Evolutionary conservation across 1,140 invertebrate species (phyloP), one percentile per base, ranked within the genome.

Genomic region (Dryas iulia): DNA sequence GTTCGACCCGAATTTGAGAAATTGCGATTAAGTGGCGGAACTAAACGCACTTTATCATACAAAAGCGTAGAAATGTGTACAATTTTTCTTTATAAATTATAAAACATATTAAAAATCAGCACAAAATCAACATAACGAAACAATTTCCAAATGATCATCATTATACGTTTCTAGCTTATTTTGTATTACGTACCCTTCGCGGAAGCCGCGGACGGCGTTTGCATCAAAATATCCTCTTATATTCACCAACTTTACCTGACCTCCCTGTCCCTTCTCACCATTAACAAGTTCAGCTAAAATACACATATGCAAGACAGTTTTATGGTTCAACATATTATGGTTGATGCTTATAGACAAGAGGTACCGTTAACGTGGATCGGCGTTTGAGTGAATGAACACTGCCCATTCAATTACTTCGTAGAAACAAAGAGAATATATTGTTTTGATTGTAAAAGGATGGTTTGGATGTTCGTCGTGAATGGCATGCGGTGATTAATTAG

Each of bases 161-260:
- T 71, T 65, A 71, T 65, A 72, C 73, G 58, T 61, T 47, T 69
- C 71, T 35, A 61, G 60, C 73, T 78, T 76, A 80, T 73, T 76
- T 70, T 62, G 70, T 78, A 80, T 78, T 73, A 75, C 73, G 69
- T 72, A 61, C 69, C 68, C 76, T 80, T 80, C 78, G 74, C 76
- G 78, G 78, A 80, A 80, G 78, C 76, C 69, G 59, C 35, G 21
- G 54, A 80, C 78, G 76, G 72, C 59, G 56, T 66, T 59, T 71
- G 78, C 78, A 80, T 80, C 77, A 78, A 80, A 80, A 80, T 77
- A 80, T 80, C 78, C 78, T 80, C 76, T 76, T 76, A 73, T 59
- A 63, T 58, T 28, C 14, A 67, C 73, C 78, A 76, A 18, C 10
- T 11, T 14, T 8, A 25, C 52, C 21, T 62, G 73, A 76, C 58